Base-by-base conservation (phyloP, 2,113 vertebrate genomes). In the Oryzias curvinotus region DNA sequence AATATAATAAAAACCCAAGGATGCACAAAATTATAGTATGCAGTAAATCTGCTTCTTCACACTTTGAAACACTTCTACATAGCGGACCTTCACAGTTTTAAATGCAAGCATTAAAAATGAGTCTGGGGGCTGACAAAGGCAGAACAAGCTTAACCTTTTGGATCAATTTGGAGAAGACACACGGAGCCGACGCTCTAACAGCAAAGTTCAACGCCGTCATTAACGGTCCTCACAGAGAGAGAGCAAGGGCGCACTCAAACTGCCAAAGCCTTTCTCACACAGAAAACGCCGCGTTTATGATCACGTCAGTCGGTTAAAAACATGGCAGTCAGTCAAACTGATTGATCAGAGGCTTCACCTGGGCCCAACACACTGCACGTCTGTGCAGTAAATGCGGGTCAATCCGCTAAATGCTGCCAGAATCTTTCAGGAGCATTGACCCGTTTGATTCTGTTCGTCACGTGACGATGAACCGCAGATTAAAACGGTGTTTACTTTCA, bases 171-270 rank as follows among this genome's bases (percentile, higher is more conserved):
- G 71, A 71, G 21, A 57, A 70, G 21, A 57, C 26, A 74, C 60
- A 69, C 36, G 25, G 48, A 73, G 70, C 57, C 41, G 52, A 70
- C 73, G 75, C 58, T 76, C 41, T 57, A 48, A 79, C 52, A 69
- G 59, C 53, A 81, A 77, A 75, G 73, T 64, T 77, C 75, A 77
- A 57, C 59, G 30, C 64, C 64, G 49, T 77, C 60, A 26, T 62
- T 54, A 66, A 61, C 26, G 43, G 53, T 62, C 55, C 59, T 62
- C 28, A 26, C 45, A 19, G 54, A 75, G 45, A 43, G 28, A 36
- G 17, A 18, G n/a, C 16, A 16, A 2, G 18, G 16, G 46, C 2
- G n/a, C 7, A 7, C 36, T 36, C 36, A 36, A 36, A 12, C 36
- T 3, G 36, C 36, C 12, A 36, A 36, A 36, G 36, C 36, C 36